Percentiles rank a stretch among this genome's conserved stretches.
Evolutionary conservation across 2,797 vertebrate genomes (phyloP).

Genomic region (Crax fasciolata): DNA sequence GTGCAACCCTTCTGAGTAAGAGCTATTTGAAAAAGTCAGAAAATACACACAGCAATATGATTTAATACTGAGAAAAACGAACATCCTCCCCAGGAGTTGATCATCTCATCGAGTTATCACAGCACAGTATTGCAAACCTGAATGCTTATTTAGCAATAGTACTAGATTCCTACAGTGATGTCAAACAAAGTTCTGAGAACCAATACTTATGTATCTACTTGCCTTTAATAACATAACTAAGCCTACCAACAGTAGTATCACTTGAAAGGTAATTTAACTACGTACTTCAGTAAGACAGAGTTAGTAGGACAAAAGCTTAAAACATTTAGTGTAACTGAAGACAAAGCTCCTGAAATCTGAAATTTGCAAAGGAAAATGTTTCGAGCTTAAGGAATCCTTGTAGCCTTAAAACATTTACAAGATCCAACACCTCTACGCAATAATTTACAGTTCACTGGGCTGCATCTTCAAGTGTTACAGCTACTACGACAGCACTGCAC

Average conservation of each 20-base stretch:
- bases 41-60: neutral
- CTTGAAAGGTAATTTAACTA: neutral
- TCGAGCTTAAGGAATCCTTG: neutral
- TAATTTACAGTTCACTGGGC: neutral
- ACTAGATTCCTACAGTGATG: neutral
- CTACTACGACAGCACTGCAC: neutral
- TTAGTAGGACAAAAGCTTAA: neutral
- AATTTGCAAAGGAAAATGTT: neutral
- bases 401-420: neutral
- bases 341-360: neutral
- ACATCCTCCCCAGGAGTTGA: neutral
- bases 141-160: neutral
- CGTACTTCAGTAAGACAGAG: neutral
- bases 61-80: neutral
- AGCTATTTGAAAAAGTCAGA: neutral
- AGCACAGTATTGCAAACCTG: neutral
- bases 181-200: neutral
- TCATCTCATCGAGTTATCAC: neutral
- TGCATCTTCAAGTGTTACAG: conserved; percentile 2
- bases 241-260: neutral
- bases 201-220: neutral
- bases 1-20: neutral
- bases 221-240: neutral
- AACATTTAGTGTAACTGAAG: neutral
- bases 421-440: neutral